phyloP scores from a whole-genome alignment of 2,797 vertebrate species.

The Malacoraja senta region DNA sequence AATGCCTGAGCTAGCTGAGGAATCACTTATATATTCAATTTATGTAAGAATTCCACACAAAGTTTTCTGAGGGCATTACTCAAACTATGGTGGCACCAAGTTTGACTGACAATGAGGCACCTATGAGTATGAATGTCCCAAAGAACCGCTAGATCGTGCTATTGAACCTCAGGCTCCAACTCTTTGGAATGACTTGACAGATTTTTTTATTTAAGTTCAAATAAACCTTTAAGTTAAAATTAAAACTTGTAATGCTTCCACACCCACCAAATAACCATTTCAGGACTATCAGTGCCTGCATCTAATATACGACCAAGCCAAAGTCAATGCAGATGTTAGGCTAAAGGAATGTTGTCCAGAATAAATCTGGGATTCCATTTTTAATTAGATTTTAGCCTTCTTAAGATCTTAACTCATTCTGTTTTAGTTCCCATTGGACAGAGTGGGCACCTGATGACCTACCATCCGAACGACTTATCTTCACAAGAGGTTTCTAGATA shows the following conservation, averaged over 20 bases:
- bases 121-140: not conserved
- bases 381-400: not conserved
- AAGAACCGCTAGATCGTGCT: not conserved
- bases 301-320: not conserved
- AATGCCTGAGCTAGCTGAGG: not conserved
- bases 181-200: not conserved
- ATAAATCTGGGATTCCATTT: not conserved
- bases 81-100: not conserved
- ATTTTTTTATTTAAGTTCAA: not conserved
- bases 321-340: not conserved
- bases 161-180: not conserved
- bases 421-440: no score
- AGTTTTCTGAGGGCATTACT: not conserved
- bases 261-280: not conserved
- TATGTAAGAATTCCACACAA: not conserved
- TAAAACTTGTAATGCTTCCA: not conserved
- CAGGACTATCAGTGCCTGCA: not conserved
- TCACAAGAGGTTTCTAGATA: not conserved
- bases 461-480: not conserved
- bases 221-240: not conserved
- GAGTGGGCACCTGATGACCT: not conserved
- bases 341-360: not conserved
- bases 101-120: not conserved
- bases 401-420: not conserved
- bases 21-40: not conserved